These are phyloP conservation scores for Vulpes vulpes DNA, from an alignment of 2,113 vertebrate genomes.

Conservation along the genomic window DNA sequence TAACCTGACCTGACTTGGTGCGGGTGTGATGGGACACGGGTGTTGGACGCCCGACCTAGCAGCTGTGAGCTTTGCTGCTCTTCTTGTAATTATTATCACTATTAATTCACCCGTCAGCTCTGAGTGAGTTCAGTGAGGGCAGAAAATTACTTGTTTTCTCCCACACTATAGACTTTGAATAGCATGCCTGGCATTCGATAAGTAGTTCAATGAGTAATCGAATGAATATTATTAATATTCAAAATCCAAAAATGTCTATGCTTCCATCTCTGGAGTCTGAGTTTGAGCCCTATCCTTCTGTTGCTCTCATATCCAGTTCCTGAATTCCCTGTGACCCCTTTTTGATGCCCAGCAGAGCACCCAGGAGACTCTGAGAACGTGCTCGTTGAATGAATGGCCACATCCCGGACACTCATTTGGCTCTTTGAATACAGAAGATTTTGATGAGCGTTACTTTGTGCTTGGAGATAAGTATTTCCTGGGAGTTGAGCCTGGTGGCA, in stretches of 20 bases:
- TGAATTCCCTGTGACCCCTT: neutral
- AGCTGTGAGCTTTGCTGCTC: neutral
- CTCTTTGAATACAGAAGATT: neutral
- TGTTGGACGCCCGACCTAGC: neutral
- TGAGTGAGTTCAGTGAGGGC: neutral
- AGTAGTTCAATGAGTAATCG: neutral
- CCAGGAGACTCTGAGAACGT: neutral
- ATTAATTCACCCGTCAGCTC: neutral
- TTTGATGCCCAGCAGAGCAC: rapidly evolving
- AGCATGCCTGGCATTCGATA: neutral
- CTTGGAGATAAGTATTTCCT: too few relatives aligned
- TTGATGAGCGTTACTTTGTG: rapidly evolving
- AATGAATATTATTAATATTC: neutral
- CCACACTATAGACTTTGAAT: neutral
- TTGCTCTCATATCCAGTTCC: neutral
- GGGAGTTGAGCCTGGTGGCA: neutral
- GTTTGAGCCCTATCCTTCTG: neutral
- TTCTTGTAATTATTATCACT: neutral
- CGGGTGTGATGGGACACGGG: neutral
- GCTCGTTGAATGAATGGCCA: rapidly evolving
- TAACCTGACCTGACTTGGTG: neutral
- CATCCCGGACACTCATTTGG: neutral
- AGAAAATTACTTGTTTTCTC: neutral
- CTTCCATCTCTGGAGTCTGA: neutral
- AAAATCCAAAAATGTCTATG: neutral